phyloP scores from a whole-genome alignment of 2,888 invertebrate genomes.

The Luffia ferchaultella region DNA sequence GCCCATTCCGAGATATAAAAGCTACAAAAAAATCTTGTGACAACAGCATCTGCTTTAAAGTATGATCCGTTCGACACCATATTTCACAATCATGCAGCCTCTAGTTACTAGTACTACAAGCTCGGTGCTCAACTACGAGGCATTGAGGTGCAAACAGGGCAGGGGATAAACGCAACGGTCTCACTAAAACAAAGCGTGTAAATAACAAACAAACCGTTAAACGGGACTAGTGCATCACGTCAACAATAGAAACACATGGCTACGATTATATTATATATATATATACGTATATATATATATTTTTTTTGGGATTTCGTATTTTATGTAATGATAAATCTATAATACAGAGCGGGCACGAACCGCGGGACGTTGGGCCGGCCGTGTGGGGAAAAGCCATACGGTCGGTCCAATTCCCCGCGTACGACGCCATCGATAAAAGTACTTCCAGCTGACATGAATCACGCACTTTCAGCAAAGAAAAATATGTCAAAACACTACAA shows the following conservation, averaged over 20 bases:
- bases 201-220: constrained; percentile 48
- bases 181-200: constrained; percentile 57
- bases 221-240: constrained; percentile 56
- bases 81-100: too few relatives aligned
- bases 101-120: too few relatives aligned
- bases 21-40: too few relatives aligned
- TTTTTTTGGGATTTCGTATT: constrained; percentile 31
- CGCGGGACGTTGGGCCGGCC: constrained; percentile 45
- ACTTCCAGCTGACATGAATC: constrained; percentile 65
- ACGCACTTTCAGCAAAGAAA: constrained; percentile 69
- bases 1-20: too few relatives aligned
- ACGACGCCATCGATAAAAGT: constrained; percentile 24
- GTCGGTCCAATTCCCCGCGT: constrained; percentile 15
- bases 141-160: constrained; percentile 39
- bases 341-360: constrained; percentile 36
- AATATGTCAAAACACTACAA: constrained; percentile 69
- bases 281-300: constrained; percentile 13
- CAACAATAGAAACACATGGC: constrained; percentile 42
- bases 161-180: constrained; percentile 28
- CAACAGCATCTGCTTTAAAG: too few relatives aligned
- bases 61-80: too few relatives aligned
- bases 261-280: constrained; percentile 29
- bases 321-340: constrained; percentile 49
- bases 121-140: too few relatives aligned
- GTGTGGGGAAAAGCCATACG: constrained; percentile 28